Base-by-base conservation (phyloP, 2,888 invertebrate species). In the Pseudoips prasinana region DNA sequence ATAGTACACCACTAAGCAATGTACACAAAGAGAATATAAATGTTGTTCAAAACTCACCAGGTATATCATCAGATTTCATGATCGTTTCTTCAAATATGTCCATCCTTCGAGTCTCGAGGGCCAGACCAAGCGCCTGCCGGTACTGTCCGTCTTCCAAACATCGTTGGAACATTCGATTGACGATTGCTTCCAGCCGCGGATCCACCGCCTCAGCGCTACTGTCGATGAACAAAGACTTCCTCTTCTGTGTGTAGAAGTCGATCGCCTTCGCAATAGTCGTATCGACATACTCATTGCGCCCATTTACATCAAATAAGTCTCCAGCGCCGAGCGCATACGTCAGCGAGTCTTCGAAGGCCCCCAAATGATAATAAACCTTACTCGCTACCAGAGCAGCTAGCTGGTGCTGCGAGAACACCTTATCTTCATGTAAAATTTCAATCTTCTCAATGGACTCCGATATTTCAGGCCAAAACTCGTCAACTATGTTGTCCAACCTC, bases 391-490 rank as follows among this genome's bases (percentile, higher is more conserved):
- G 91, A 14, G 99, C 98, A 29, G 99, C 99, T 32, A 98, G 85
- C 66, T 98, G 94, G 65, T 96, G 95, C 70, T 98, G 95, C 20
- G 92, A 92, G 78, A 99, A 95, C 20, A 89, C 90, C 67, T 95
- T 93, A 70, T 98, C 97, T 86, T 99, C 99, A 69, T 98, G 96
- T 14, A 99, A 90, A 73, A 97, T 96, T 89, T 99, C 99, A 65
- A 99, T 98, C 88, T 98, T 98, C 67, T 96, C 96, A 59, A 99
- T 97, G 7, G 98, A 96, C 83, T 99, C 98, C 0, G 98, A 98
- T 60, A 99, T 98, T 89, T 99, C 98, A 5, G 98, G 97, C 98
- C 98, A 99, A 87, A 99, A 99, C 74, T 97, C 96, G 78, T 98
- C 97, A 1, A 98, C 98, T 64, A 99, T 96, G 68, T 92, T 92